Evolutionary conservation across 2,797 vertebrate species (phyloP).

Genomic region (Psittacula derbiana): DNA sequence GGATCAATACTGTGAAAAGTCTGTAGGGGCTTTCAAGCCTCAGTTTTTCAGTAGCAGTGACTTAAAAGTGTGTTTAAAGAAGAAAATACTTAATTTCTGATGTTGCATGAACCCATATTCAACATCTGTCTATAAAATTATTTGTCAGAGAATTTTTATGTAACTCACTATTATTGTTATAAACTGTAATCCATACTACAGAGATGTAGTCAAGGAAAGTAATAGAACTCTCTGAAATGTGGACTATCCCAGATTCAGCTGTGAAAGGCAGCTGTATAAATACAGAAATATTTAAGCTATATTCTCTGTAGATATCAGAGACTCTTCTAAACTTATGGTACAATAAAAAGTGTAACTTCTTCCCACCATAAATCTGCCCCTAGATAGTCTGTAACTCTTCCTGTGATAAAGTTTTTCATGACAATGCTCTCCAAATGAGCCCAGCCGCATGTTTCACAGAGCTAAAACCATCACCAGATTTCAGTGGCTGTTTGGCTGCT

Average conservation of each 20-base stretch:
- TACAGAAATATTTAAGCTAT: not conserved
- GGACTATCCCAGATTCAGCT: not conserved
- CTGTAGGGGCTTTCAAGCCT: not conserved
- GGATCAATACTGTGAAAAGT: not conserved
- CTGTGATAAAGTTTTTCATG: not conserved
- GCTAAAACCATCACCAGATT: not conserved
- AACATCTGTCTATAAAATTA: not conserved
- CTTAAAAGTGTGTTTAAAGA: not conserved
- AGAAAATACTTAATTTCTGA: not conserved
- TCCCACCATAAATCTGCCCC: not conserved
- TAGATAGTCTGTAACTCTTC: not conserved
- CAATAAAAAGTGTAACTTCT: not conserved
- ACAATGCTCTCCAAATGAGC: not conserved
- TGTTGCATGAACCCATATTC: not conserved
- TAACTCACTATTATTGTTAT: not conserved
- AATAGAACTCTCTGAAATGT: not conserved
- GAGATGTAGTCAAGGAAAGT: not conserved
- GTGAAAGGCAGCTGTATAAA: not conserved
- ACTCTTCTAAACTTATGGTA: not conserved
- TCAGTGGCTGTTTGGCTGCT: not conserved
- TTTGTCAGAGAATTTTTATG: not conserved
- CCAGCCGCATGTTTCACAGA: not conserved
- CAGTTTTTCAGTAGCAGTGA: not conserved
- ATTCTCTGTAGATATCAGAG: not conserved
- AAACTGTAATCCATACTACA: not conserved